A percentile compares a stretch with the other conserved stretches of the same genome.
Conservation (phyloP, 2,797 vertebrate genomes). For the Antennarius maculatus region DNA sequence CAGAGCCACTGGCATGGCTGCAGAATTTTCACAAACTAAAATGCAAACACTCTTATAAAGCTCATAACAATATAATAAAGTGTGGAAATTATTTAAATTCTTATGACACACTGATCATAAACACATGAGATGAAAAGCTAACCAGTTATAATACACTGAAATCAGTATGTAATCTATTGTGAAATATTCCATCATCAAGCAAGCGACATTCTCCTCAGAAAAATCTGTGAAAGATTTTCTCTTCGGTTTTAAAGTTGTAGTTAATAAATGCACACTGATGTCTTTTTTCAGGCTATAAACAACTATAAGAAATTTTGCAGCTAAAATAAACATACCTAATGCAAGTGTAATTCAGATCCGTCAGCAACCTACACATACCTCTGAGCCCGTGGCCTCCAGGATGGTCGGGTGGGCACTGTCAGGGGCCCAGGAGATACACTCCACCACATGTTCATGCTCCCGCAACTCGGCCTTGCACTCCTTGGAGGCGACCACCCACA, state of each 20-base stretch:
- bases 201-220: background rate
- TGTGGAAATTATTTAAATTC: background rate
- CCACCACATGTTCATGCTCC: constrained; percentile 98
- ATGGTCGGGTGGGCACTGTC: constrained; percentile 96
- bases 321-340: constrained; percentile 1
- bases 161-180: background rate
- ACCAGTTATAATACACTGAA: background rate
- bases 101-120: background rate
- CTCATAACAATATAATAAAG: background rate
- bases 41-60: background rate
- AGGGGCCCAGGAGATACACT: constrained; percentile 98
- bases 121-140: constrained; percentile 3
- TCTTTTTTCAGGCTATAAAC: background rate
- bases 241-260: background rate
- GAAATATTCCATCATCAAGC: background rate
- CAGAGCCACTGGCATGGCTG: background rate
- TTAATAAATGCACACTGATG: background rate
- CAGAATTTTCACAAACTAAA: background rate
- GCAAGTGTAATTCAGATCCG: constrained; percentile 7
- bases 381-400: constrained; percentile 96
- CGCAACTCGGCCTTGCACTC: constrained; percentile 98
- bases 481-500: constrained; percentile 97
- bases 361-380: constrained; percentile 79
- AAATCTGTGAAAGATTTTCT: background rate
- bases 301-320: constrained; percentile 2